These are phyloP conservation scores for Brienomyrus brachyistius DNA, from an alignment of 2,113 vertebrate genomes.

Conservation along the genomic window DNA sequence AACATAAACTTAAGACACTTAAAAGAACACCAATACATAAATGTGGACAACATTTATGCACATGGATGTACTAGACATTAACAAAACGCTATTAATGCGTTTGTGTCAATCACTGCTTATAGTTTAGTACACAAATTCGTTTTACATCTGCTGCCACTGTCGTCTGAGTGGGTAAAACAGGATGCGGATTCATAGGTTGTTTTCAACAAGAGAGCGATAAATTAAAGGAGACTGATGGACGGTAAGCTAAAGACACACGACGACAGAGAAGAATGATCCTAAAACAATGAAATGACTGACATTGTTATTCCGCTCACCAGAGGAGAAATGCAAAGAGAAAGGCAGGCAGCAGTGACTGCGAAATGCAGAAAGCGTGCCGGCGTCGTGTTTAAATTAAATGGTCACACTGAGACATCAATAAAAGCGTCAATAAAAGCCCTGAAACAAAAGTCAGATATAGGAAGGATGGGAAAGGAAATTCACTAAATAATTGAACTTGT, in stretches of 20 bases:
- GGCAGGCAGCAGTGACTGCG: neutral
- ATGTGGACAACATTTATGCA: neutral
- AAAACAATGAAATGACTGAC: neutral
- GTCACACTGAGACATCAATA: conserved; percentile 8
- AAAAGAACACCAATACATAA: neutral
- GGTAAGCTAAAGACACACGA: neutral
- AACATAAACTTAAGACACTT: neutral
- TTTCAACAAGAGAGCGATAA: neutral
- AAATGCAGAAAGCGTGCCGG: neutral
- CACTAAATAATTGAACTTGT: conserved; percentile 29
- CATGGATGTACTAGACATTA: neutral
- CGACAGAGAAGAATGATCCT: neutral
- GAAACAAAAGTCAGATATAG: conserved; percentile 20
- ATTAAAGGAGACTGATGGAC: neutral
- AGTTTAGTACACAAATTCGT: neutral
- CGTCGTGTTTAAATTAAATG: neutral
- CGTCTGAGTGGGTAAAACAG: neutral
- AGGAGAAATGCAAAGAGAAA: neutral
- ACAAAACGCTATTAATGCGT: neutral
- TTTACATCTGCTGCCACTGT: neutral
- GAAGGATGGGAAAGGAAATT: conserved; percentile 19
- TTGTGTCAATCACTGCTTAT: neutral
- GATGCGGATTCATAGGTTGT: neutral
- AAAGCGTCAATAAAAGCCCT: neutral
- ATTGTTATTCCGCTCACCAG: neutral